Evolutionary conservation across 2,888 invertebrate species (phyloP).

Genomic region (Acleris holmiana): DNA sequence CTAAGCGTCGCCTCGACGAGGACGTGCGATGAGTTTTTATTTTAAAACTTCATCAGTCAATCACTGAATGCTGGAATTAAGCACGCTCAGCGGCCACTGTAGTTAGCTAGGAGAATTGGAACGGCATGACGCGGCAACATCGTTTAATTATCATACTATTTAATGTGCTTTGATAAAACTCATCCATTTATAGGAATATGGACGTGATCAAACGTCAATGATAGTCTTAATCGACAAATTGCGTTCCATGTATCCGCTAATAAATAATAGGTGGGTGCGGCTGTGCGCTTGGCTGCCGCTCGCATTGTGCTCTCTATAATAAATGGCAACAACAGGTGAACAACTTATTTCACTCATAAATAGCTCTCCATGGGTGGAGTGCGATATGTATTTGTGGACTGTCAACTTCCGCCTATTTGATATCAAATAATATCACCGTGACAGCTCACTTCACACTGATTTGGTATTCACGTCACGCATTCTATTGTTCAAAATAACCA

Average conservation of each 20-base stretch:
- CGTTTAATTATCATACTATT: slow-evolving; percentile 37
- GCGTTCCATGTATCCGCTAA: slow-evolving; percentile 69
- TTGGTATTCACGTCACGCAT: slow-evolving; percentile 41
- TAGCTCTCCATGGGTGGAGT: slow-evolving; percentile 80
- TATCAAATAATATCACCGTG: slow-evolving; percentile 60
- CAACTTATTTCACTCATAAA: slow-evolving; percentile 83
- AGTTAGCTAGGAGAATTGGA: slow-evolving; percentile 55
- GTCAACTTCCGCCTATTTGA: slow-evolving; percentile 71
- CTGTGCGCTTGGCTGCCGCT: slow-evolving; percentile 65
- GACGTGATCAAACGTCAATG: slow-evolving; percentile 30
- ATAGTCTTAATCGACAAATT: slow-evolving; percentile 54
- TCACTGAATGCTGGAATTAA: slow-evolving; percentile 68
- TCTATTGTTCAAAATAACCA: slow-evolving; percentile 24
- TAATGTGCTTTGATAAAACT: slow-evolving; percentile 32
- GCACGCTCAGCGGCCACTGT: slow-evolving; percentile 57
- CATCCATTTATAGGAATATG: slow-evolving; percentile 19
- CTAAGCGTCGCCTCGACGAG: slow-evolving; percentile 49
- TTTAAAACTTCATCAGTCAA: slow-evolving; percentile 65
- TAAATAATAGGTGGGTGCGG: slow-evolving; percentile 69
- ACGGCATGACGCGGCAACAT: slow-evolving; percentile 52
- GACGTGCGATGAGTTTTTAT: slow-evolving; percentile 65
- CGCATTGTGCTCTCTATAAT: slow-evolving; percentile 77
- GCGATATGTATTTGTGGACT: slow-evolving; percentile 75
- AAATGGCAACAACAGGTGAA: slow-evolving; percentile 84
- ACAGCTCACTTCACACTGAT: slow-evolving; percentile 57